Evolutionary conservation across 2,797 vertebrate species (phyloP).

Genomic region (Spondyliosoma cantharus): DNA sequence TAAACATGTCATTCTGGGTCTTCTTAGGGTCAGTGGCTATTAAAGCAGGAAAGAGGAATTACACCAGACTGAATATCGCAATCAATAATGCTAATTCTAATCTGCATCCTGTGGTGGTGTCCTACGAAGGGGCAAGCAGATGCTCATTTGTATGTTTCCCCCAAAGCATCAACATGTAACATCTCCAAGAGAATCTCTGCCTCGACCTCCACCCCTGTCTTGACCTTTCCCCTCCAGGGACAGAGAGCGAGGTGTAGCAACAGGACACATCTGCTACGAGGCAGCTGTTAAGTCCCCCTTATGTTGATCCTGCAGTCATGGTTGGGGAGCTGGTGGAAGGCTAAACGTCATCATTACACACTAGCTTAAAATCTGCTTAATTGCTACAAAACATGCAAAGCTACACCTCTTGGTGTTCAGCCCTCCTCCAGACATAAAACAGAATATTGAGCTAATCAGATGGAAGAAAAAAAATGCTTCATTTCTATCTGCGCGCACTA

Average conservation of each 20-base stretch:
- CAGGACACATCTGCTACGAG: constrained; percentile 84
- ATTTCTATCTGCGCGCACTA: constrained; percentile 6
- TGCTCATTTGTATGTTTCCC: constrained; percentile 78
- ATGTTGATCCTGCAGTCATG: constrained; percentile 75
- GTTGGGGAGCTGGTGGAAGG: constrained; percentile 30
- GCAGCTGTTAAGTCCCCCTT: constrained; percentile 83
- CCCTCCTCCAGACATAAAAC: constrained; percentile 34
- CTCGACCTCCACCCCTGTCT: constrained; percentile 73
- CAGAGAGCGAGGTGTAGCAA: constrained; percentile 71
- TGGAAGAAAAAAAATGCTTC: background rate
- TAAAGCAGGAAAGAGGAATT: constrained; percentile 57
- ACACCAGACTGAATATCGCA: constrained; percentile 50
- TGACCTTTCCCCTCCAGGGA: constrained; percentile 81
- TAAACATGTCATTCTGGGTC: background rate
- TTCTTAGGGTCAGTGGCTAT: constrained; percentile 33
- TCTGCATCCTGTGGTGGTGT: constrained; percentile 43
- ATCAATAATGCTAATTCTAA: constrained; percentile 77
- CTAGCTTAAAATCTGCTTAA: constrained; percentile 74
- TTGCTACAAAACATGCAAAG: constrained; percentile 64
- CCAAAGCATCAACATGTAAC: constrained; percentile 76
- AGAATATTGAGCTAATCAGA: constrained; percentile 32
- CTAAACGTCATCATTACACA: constrained; percentile 70
- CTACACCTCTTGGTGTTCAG: constrained; percentile 25
- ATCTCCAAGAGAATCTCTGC: constrained; percentile 74
- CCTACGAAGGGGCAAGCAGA: constrained; percentile 68